Base-by-base conservation (phyloP, 2,797 vertebrate species). In the Prunella strophiata region DNA sequence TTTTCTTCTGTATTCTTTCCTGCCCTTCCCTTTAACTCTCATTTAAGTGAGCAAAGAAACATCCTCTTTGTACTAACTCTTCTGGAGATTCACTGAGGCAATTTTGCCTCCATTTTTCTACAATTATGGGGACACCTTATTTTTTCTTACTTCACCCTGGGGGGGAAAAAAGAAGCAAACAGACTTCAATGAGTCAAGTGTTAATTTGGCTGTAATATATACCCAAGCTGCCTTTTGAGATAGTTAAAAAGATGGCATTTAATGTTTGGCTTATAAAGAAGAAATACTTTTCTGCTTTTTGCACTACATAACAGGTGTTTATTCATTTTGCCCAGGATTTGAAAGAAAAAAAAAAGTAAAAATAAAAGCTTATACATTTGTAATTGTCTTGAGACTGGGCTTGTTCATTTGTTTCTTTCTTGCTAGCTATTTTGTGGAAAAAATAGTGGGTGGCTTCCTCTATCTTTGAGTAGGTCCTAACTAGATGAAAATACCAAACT, bases 161-260 rank as follows among this genome's bases (percentile, higher is more conserved):
- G 5, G 20, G 21, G 20, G 15, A 32, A 1, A 7, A 81, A 89
- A 77, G 85, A 95, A 84, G 38, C 85, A 88, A 87, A 55, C 67
- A 76, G 83, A 92, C 68, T 96, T 95, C 89, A 91, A 79, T 94
- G 85, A 95, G 94, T 96, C 88, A 95, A 79, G 68, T 95, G 75
- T 96, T 97, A 95, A 97, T 95, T 89, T 94, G 93, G 94, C 96
- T 98, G 90, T 97, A 95, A 94, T 96, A 79, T 88, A 93, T 92
- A 96, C 96, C 95, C 96, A 90, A 96, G 97, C 95, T 96, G 96
- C 95, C 97, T 95, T 97, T 96, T 51, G 27, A 89, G 95, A 83
- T 96, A 88, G 93, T 94, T 97, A 88, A 85, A 96, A 96, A 89
- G 95, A 96, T 88, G 84, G 72, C 87, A 96, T 93, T 97, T 97